Conservation (phyloP, 2,113 vertebrate genomes). For the Tonatia bakeri region DNA sequence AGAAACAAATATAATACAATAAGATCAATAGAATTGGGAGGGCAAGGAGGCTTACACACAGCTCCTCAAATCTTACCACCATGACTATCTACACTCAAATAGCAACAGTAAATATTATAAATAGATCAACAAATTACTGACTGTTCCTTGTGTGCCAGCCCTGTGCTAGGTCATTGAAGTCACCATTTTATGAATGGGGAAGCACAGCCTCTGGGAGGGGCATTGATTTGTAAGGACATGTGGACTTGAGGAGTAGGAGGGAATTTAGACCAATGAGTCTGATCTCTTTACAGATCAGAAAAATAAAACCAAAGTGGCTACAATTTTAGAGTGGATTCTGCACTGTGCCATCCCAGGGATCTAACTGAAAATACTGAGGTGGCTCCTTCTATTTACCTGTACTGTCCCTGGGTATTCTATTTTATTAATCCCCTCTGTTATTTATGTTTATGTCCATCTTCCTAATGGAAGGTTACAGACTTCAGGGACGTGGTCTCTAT, state of each 20-base stretch:
- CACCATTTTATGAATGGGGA: background rate
- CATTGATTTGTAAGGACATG: background rate
- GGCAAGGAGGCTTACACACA: fast-evolving
- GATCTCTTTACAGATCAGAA: background rate
- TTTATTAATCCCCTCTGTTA: background rate
- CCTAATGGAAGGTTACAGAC: background rate
- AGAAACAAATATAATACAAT: background rate
- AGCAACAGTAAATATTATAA: background rate
- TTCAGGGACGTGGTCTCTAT: background rate
- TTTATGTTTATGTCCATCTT: background rate
- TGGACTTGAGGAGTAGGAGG: background rate
- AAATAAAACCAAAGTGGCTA: background rate
- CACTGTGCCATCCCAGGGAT: background rate
- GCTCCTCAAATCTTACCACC: background rate
- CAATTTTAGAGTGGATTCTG: background rate
- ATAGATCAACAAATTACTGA: background rate
- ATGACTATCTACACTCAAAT: background rate
- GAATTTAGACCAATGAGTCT: background rate
- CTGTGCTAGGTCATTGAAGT: background rate
- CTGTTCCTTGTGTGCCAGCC: background rate
- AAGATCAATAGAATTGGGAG: background rate
- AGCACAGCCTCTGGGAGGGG: background rate
- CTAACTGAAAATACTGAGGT: background rate
- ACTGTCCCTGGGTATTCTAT: background rate
- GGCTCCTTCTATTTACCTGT: background rate